These are phyloP conservation scores for Poeciliopsis turneri DNA, from an alignment of 2,797 vertebrate species.

Conservation along the genomic window DNA sequence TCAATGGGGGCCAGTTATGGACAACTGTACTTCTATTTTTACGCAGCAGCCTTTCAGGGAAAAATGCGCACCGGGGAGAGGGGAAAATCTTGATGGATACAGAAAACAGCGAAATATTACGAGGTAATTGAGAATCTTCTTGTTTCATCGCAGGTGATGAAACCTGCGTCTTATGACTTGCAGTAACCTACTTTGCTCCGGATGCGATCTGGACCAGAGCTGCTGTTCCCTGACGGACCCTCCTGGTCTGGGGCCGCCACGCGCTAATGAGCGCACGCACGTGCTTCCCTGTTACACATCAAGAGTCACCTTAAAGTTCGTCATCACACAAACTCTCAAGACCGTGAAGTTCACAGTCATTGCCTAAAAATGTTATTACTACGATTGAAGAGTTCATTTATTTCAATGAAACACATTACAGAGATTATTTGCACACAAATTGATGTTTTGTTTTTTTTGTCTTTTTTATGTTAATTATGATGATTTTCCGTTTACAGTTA, in stretches of 20 bases:
- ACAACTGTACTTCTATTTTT: conserved; percentile 82
- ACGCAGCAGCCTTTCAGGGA: conserved; percentile 64
- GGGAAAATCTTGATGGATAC: conserved; percentile 32
- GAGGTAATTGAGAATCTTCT: conserved; percentile 18
- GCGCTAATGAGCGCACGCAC: conserved; percentile 5
- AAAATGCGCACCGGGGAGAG: conserved; percentile 55
- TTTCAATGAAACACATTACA: neutral
- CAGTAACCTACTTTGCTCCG: conserved; percentile 7
- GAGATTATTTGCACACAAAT: neutral
- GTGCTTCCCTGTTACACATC: conserved; percentile 36
- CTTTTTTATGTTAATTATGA: neutral
- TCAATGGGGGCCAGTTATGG: conserved; percentile 77
- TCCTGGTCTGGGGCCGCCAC: conserved; percentile 21
- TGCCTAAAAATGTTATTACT: neutral
- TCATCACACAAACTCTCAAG: neutral
- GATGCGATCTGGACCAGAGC: conserved; percentile 24
- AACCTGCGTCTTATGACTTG: neutral
- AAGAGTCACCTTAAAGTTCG: conserved; percentile 4
- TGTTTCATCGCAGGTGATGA: neutral
- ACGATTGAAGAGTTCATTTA: neutral
- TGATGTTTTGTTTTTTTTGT: neutral
- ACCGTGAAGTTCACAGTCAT: neutral
- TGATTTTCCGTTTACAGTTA: neutral
- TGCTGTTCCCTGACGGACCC: conserved; percentile 63
- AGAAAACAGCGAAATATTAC: neutral